A percentile compares a stretch with the other conserved stretches of the same genome.
phyloP scores from a whole-genome alignment of 2,888 invertebrate species.

The Macrosiphum euphorbiae region DNA sequence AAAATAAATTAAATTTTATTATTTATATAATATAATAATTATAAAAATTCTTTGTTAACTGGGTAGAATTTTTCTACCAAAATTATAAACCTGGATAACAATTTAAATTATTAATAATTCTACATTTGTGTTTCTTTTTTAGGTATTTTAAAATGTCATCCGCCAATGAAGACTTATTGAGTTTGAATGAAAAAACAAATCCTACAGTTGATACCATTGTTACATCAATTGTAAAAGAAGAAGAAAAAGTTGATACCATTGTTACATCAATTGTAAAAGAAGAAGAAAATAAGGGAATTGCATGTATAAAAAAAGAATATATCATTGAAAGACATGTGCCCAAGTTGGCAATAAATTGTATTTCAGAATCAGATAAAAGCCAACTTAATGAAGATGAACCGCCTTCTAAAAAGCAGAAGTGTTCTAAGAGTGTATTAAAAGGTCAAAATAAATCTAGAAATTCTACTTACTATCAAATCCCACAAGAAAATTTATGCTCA shows the following conservation, averaged over 20 bases:
- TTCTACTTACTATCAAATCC: constrained; percentile 76
- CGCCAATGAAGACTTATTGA: background rate
- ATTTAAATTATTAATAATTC: background rate
- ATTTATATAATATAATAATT: no score
- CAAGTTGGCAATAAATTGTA: constrained; percentile 70
- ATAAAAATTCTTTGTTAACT: no score
- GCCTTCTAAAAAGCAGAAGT: constrained; percentile 65
- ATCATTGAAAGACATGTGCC: constrained; percentile 72
- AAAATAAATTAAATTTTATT: no score
- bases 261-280: constrained; percentile 28
- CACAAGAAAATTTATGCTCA: constrained; percentile 79
- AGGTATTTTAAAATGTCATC: constrained; percentile 37
- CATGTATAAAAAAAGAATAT: constrained; percentile 68
- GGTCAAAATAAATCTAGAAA: constrained; percentile 85
- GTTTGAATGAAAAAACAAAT: constrained; percentile 6
- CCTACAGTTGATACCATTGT: background rate
- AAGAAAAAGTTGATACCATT: constrained; percentile 8
- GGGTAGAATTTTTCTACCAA: background rate
- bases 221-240: constrained; percentile 36
- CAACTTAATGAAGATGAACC: constrained; percentile 68
- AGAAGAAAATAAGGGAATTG: constrained; percentile 52
- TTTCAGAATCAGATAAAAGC: constrained; percentile 71
- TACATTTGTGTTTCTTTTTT: background rate
- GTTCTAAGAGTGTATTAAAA: constrained; percentile 66
- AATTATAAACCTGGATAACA: background rate